These are phyloP conservation scores for Leptogaster cylindrica DNA, from an alignment of 2,888 invertebrate species.

Conservation along the genomic window DNA sequence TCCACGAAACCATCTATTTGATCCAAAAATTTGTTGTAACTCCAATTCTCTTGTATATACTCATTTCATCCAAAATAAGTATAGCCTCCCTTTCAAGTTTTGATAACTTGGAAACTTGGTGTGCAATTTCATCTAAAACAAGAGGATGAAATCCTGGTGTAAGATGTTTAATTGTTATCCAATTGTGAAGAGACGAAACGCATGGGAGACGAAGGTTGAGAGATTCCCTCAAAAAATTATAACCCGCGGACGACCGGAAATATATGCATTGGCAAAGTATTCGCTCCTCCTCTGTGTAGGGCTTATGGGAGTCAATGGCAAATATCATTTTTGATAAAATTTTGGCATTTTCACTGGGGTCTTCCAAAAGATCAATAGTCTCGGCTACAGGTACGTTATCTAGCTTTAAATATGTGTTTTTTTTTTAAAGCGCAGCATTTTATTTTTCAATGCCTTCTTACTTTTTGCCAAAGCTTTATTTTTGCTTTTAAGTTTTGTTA, in stretches of 20 bases:
- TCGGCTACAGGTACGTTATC: no score
- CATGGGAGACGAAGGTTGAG: not conserved
- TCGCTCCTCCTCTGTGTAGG: not conserved
- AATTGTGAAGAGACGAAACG: slow-evolving; percentile 5
- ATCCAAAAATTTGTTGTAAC: slow-evolving; percentile 34
- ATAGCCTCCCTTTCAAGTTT: slow-evolving; percentile 33
- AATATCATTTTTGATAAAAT: no score
- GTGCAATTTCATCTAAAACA: slow-evolving; percentile 18
- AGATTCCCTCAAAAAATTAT: not conserved
- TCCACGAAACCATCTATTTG: slow-evolving; percentile 39
- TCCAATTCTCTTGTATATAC: slow-evolving; percentile 37
- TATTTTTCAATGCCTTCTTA: no score
- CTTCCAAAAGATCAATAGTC: no score
- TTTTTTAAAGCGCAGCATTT: no score
- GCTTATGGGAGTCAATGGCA: no score
- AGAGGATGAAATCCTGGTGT: not conserved
- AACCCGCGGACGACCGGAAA: not conserved
- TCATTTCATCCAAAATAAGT: slow-evolving; percentile 40
- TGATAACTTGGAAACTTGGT: not conserved
- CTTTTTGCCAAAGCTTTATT: no score
- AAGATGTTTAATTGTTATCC: not conserved
- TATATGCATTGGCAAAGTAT: not conserved
- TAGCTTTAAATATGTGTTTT: no score
- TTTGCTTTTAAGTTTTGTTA: no score
- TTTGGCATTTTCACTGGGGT: no score